These are phyloP conservation scores for Condylura cristata DNA, from an alignment of 2,113 vertebrate species.

Conservation along the genomic window DNA sequence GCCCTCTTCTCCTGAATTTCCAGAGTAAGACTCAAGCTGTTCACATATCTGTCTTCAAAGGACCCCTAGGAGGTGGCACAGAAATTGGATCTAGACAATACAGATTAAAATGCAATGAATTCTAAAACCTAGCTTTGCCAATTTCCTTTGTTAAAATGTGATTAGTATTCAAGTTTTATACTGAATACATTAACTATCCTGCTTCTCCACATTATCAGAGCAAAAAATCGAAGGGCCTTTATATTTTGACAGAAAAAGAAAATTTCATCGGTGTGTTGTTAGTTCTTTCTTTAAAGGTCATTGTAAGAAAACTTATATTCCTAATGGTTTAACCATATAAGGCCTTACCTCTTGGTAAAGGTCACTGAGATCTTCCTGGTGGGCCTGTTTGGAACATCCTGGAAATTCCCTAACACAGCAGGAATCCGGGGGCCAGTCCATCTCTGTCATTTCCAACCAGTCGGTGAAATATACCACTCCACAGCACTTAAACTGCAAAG, in stretches of 20 bases:
- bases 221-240: background rate
- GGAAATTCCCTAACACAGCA: constrained; percentile 96
- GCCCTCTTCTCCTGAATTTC: background rate
- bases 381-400: constrained; percentile 95
- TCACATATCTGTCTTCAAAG: background rate
- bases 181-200: background rate
- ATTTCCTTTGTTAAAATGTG: background rate
- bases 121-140: background rate
- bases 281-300: background rate
- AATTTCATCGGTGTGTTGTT: background rate
- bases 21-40: background rate
- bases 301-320: background rate
- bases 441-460: constrained; percentile 99
- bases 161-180: background rate
- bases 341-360: constrained; percentile 95
- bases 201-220: background rate
- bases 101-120: constrained; percentile 6
- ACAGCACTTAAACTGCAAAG: constrained; percentile 96
- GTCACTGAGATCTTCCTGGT: constrained; percentile 95
- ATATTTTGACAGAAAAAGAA: background rate
- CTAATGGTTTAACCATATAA: background rate
- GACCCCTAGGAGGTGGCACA: background rate
- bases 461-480: constrained; percentile 99
- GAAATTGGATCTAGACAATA: background rate
- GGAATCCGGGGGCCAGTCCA: constrained; percentile 99